phyloP scores from a whole-genome alignment of 1,140 invertebrate genomes.

The Phymorhynchus buccinoides region DNA sequence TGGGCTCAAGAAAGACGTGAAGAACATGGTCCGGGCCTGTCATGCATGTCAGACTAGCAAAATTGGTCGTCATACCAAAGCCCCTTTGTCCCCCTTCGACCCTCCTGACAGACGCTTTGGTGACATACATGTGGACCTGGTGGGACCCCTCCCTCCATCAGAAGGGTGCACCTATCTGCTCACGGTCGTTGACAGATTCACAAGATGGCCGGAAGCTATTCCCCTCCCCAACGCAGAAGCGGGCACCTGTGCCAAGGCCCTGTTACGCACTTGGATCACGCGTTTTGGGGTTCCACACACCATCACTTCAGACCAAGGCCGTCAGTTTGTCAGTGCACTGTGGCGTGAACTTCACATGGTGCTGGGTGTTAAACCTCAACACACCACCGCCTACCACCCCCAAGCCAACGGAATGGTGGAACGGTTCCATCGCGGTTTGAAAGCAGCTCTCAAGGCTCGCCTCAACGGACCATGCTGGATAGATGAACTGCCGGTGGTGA shows the following conservation, averaged over 20 bases:
- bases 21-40: background rate
- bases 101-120: background rate
- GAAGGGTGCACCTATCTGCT: slow-evolving; percentile 68
- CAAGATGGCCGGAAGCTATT: slow-evolving; percentile 72
- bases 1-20: background rate
- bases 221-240: slow-evolving; percentile 71
- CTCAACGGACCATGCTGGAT: no score
- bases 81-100: background rate
- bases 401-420: slow-evolving; percentile 39
- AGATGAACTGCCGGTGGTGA: slow-evolving; percentile 22
- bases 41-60: background rate
- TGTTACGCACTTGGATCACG: slow-evolving; percentile 66
- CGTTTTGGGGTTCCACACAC: slow-evolving; percentile 60
- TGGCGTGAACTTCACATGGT: slow-evolving; percentile 8
- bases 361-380: background rate
- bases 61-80: background rate
- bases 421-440: slow-evolving; percentile 34
- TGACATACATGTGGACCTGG: slow-evolving; percentile 75
- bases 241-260: slow-evolving; percentile 55
- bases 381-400: slow-evolving; percentile 38
- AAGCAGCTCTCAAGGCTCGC: background rate
- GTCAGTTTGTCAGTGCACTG: slow-evolving; percentile 63
- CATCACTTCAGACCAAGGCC: slow-evolving; percentile 72
- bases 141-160: slow-evolving; percentile 72
- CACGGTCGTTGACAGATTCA: slow-evolving; percentile 57